phyloP scores from a whole-genome alignment of 2,797 vertebrate species.

The Apogon talboti region DNA sequence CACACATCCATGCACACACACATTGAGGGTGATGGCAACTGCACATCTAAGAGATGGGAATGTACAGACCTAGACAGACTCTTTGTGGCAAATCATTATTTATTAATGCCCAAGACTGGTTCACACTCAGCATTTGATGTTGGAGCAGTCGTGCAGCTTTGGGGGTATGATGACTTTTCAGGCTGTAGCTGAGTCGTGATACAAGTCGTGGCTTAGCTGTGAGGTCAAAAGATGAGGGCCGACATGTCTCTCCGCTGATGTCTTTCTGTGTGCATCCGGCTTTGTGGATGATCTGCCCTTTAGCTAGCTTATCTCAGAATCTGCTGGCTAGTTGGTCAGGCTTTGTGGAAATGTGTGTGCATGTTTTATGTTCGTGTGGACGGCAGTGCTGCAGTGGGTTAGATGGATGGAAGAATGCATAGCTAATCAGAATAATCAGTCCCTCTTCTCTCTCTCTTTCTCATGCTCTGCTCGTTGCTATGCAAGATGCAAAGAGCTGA shows the following conservation, averaged over 20 bases:
- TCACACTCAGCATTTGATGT: conserved; percentile 54
- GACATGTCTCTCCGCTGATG: conserved; percentile 49
- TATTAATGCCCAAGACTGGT: conserved; percentile 58
- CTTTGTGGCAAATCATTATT: conserved; percentile 62
- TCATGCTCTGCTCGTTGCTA: conserved; percentile 50
- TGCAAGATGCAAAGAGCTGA: conserved; percentile 64
- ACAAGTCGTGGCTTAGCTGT: conserved; percentile 52
- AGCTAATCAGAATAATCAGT: conserved; percentile 69
- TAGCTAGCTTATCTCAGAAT: conserved; percentile 65
- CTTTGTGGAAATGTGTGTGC: conserved; percentile 29
- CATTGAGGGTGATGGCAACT: conserved; percentile 23
- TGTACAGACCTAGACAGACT: conserved; percentile 47
- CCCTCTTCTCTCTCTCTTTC: conserved; percentile 40
- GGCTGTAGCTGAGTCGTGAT: conserved; percentile 42
- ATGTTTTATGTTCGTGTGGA: conserved; percentile 21
- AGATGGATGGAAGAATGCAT: conserved; percentile 57
- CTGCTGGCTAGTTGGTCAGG: conserved; percentile 47
- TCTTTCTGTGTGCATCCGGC: conserved; percentile 58
- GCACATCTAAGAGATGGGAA: conserved; percentile 62
- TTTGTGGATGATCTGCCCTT: conserved; percentile 61
- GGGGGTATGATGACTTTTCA: conserved; percentile 42
- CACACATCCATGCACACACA: conserved; percentile 10
- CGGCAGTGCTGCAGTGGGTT: conserved; percentile 17
- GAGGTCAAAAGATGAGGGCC: conserved; percentile 61
- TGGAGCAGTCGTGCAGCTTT: conserved; percentile 28